Base-by-base conservation (phyloP, 2,888 invertebrate genomes). In the Ennomos fuscantarius region DNA sequence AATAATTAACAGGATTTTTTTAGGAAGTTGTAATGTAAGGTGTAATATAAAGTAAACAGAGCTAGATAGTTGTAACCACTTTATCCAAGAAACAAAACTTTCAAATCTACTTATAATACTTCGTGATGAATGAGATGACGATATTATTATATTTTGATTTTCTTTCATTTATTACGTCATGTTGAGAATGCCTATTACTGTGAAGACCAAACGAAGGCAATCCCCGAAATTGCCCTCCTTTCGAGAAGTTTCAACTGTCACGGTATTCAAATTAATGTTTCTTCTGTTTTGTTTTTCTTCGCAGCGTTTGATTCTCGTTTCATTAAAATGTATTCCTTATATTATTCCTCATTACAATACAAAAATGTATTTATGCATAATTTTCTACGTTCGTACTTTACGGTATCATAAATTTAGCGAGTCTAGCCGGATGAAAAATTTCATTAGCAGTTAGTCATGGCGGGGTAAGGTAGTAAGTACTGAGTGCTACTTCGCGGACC, bases 91-190 rank as follows among this genome's bases (percentile, higher is more conserved):
- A 41, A 56, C 15, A 6, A 52, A 47, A 52, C 43, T 57, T 57
- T 40, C 31, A 10, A 39, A 44, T 33, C 47, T 48, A 48, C 37
- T 56, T 39, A 39, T 55, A 31, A 52, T 82, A 81, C 83, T 81
- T 79, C 72, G 68, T 87, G 86, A 88, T 86, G 84, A 90, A 89
- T 88, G 84, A 96, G 94, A 85, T 84, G 76, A 89, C 87, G 84
- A 89, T 87, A 86, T 82, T 87, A 86, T 82, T 87, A 88, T 89
- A 86, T 88, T 86, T 86, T 84, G 86, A 89, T 87, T 86, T 92
- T 91, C 89, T 90, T 91, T 89, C 89, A 90, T 89, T 91, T 89
- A 90, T 90, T 84, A 89, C 85, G 82, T 87, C 84, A 86, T 87
- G 79, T 84, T 90, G 82, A 84, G 89, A 89, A 87, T 86, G 82